Evolutionary conservation across 2,888 invertebrate genomes (phyloP), one percentile per base, ranked within the genome.

Genomic region (Aelia acuminata): DNA sequence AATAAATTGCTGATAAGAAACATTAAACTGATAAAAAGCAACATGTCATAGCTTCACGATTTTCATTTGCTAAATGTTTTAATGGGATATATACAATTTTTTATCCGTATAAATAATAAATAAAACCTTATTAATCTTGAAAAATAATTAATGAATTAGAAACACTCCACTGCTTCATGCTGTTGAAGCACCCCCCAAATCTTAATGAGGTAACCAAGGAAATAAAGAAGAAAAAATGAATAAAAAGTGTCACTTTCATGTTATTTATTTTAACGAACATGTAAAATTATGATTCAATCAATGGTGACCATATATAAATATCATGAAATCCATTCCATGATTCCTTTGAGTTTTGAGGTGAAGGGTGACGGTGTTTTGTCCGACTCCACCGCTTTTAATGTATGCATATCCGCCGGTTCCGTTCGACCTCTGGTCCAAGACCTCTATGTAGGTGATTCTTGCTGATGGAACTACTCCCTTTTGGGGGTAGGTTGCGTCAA

Each of bases 261-360:
- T 70, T 70, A 31, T 70, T 70, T 70, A 18, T 70, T 70, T 63
- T 18, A 70, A 18, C 26, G n/a, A 8, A 57, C 26, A 53, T n/a
- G 10, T n/a, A 15, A 35, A 70, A 35, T 15, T 20, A 35, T 70
- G 5, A 35, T 70, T 3, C 20, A 22, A n/a, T n/a, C 11, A 43
- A 10, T 47, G 43, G 3, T 47, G 80, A 80, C 85, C 86, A 63
- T 63, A 86, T n/a, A 86, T 18, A 49, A 43, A 63, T 53, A 86
- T 22, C 0, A 35, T 0, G 43, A 57, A 63, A 15, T 86, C 63
- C 48, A 57, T 57, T 43, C 86, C 86, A n/a, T 86, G 86, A 86
- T 86, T 86, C 39, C 86, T 53, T 22, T 57, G 86, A 57, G 86
- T 39, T 53, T 86, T 86, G 35, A 86, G 10, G n/a, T 86, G 86